phyloP scores from a whole-genome alignment of 2,113 vertebrate genomes.

The Irena cyanogastra region DNA sequence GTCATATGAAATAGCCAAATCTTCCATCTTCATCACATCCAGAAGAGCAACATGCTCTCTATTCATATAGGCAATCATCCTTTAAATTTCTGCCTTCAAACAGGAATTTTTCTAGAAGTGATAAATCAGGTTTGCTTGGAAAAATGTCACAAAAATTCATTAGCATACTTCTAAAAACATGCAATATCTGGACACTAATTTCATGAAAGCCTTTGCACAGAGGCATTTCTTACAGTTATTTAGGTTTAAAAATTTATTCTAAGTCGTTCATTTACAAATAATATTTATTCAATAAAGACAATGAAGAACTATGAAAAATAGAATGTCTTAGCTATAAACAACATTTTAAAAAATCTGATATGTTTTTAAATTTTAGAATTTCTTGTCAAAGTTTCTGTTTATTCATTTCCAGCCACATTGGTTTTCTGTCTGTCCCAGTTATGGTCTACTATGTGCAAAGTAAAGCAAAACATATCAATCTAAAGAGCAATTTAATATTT shows the following conservation, averaged over 20 bases:
- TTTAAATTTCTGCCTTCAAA: background rate
- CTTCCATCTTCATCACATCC: background rate
- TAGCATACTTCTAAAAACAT: background rate
- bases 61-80: rapidly evolving
- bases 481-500: background rate
- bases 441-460: background rate
- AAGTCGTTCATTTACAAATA: background rate
- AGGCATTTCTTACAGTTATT: background rate
- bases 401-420: background rate
- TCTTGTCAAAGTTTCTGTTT: background rate
- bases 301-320: background rate
- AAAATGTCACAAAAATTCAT: background rate
- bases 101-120: background rate
- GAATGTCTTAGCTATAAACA: background rate
- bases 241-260: background rate
- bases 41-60: background rate
- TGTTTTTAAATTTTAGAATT: background rate
- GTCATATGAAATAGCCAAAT: background rate
- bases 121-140: background rate
- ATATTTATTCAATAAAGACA: background rate
- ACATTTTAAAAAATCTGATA: background rate
- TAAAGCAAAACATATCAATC: background rate
- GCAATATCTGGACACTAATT: background rate
- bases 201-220: background rate
- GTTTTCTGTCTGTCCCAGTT: background rate